A percentile compares a stretch with the other conserved stretches of the same genome.
phyloP scores from a whole-genome alignment of 2,113 vertebrate genomes.

The Nerophis ophidion region DNA sequence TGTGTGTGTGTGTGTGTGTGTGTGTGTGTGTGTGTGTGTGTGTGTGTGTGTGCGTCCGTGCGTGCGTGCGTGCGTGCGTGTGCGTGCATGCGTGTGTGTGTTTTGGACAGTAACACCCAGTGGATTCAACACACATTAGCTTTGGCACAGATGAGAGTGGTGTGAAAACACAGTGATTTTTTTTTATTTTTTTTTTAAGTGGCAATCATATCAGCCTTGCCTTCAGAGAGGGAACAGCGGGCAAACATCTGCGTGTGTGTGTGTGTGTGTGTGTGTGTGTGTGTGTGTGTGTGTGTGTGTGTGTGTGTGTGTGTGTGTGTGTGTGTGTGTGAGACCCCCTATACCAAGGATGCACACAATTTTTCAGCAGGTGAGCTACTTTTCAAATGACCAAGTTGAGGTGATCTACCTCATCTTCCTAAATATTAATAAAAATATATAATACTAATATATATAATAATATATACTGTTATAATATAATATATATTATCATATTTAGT shows the following conservation, averaged over 20 bases:
- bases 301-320: no score
- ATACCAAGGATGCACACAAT: no score
- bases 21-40: constrained; percentile 38
- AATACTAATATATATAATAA: no score
- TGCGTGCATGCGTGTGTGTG: constrained; percentile 22
- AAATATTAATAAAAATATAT: no score
- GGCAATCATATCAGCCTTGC: constrained; percentile 68
- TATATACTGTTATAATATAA: no score
- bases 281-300: constrained; percentile 18
- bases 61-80: constrained; percentile 13
- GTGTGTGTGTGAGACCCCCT: no score
- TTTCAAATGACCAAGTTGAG: no score
- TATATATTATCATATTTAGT: no score
- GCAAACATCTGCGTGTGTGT: constrained; percentile 63
- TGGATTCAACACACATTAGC: constrained; percentile 70
- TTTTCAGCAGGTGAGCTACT: no score
- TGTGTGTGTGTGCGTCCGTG: constrained; percentile 33
- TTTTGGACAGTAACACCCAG: constrained; percentile 65
- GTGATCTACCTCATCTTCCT: no score
- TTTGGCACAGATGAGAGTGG: constrained; percentile 66
- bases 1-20: constrained; percentile 27
- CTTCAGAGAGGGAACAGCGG: constrained; percentile 60
- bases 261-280: constrained; percentile 28
- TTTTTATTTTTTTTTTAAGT: constrained; percentile 53
- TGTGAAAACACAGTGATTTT: constrained; percentile 72